phyloP scores from a whole-genome alignment of 2,113 vertebrate genomes.

The Tachuris rubrigastra region DNA sequence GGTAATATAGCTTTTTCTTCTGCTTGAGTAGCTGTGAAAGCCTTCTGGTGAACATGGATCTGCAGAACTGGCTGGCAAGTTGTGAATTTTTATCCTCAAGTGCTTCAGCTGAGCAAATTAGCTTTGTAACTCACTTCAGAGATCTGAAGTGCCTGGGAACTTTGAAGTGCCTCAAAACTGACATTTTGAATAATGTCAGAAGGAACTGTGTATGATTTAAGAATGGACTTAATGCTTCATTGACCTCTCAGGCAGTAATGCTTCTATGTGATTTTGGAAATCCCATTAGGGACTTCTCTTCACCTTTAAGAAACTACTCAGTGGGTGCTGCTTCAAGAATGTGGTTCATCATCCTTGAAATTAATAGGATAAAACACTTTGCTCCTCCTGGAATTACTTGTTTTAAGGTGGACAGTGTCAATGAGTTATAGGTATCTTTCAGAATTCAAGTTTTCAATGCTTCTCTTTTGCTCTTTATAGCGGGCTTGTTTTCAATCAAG shows the following conservation, averaged over 20 bases:
- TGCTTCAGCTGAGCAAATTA: neutral
- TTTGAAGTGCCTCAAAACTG: slow-evolving; percentile 34
- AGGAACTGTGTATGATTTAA: neutral
- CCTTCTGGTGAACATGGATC: neutral
- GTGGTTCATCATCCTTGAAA: slow-evolving; percentile 13
- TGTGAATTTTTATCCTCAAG: neutral
- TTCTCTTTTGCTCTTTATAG: neutral
- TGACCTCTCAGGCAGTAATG: neutral
- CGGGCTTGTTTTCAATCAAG: neutral
- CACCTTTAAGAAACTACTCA: slow-evolving; percentile 4
- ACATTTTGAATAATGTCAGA: slow-evolving; percentile 36
- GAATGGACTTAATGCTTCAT: slow-evolving; percentile 26
- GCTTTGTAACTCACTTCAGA: slow-evolving; percentile 35
- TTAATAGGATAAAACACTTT: neutral
- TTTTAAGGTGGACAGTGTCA: neutral
- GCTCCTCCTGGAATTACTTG: neutral
- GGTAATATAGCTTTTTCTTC: neutral
- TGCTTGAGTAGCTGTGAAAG: neutral
- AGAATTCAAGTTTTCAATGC: neutral
- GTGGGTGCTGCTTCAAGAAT: slow-evolving; percentile 2
- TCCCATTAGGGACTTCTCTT: slow-evolving; percentile 1
- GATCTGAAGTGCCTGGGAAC: slow-evolving; percentile 7
- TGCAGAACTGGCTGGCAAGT: neutral
- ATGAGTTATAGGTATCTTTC: neutral
- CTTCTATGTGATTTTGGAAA: neutral